Base-by-base conservation (phyloP, 30 jellyfish, hydroid and myxozoan species). In the Nemopilema nomurai region DNA sequence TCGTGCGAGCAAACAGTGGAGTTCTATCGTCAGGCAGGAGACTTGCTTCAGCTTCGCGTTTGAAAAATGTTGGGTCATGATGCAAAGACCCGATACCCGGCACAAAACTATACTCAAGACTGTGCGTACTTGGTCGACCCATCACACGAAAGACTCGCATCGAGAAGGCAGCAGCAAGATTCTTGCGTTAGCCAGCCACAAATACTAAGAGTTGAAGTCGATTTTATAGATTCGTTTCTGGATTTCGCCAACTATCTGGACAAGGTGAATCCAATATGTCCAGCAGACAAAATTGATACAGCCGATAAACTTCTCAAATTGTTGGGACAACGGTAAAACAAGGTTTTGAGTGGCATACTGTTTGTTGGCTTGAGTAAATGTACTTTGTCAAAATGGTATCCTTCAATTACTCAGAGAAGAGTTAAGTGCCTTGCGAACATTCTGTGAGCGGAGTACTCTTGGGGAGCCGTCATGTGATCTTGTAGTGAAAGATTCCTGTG, bases 161-260 rank as follows among this genome's bases (percentile, higher is more conserved):
- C 31, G 31, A 22, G 81, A 21, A 28, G 81, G 65, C 92, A 83
- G 68, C 64, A 33, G 52, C 87, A 57, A 26, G 68, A n/a, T 18
- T n/a, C 28, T 19, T 28, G 19, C 16, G 4, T 7, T 8, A 25
- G 68, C n/a, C 69, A 33, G 27, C 33, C 63, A 23, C 65, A 64
- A 63, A 81, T 70, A 49, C 30, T 83, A 20, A 51, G n/a, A 28
- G 92, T 85, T 7, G 94, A 85, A 49, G 49, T 28, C 24, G 94
- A 85, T 82, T 74, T 76, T 28, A 74, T 85, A 0, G 91, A 88
- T 0, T 71, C 96, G 29, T 88, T 88, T 67, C 74, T 79, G 16
- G 96, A 74, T 13, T 88, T 70, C 67, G 96, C 96, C 17, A 75
- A 67, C 20, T 88, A 74, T 29, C 85, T 88, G n/a, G 96, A 88